These are phyloP conservation scores for Tonatia bakeri DNA, from an alignment of 2,113 vertebrate species.

Conservation along the genomic window DNA sequence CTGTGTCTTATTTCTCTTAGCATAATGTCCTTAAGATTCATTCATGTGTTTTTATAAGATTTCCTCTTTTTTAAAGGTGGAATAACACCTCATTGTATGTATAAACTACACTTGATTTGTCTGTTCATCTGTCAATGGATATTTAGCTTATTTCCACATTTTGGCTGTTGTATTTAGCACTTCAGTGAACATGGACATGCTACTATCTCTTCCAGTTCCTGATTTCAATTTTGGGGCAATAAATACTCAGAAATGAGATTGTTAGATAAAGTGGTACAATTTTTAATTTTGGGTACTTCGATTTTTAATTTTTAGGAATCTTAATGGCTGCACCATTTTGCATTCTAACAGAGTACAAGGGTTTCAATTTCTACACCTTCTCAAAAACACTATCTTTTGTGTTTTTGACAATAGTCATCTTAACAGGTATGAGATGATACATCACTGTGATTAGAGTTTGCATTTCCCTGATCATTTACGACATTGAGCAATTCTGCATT, in stretches of 20 bases:
- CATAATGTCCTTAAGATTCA: neutral
- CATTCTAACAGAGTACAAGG: neutral
- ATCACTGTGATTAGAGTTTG: neutral
- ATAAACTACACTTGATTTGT: neutral
- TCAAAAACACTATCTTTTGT: neutral
- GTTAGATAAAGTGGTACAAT: neutral
- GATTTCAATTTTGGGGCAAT: neutral
- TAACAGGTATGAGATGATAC: neutral
- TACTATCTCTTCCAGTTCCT: neutral
- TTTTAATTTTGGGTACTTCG: neutral
- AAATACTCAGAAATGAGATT: neutral
- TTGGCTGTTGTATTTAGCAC: neutral
- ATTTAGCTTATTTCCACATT: neutral
- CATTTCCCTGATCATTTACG: neutral
- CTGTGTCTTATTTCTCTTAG: neutral
- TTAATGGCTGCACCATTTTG: neutral
- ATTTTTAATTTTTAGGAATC: neutral
- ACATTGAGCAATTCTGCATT: neutral
- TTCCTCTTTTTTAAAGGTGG: neutral
- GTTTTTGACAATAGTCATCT: neutral
- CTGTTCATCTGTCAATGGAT: neutral
- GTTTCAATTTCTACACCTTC: neutral
- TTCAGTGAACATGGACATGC: neutral
- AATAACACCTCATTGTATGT: neutral
- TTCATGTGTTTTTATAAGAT: neutral